Evolutionary conservation across 2,113 vertebrate genomes (phyloP), one percentile per base, ranked within the genome.

Genomic region (Hydropotes inermis): DNA sequence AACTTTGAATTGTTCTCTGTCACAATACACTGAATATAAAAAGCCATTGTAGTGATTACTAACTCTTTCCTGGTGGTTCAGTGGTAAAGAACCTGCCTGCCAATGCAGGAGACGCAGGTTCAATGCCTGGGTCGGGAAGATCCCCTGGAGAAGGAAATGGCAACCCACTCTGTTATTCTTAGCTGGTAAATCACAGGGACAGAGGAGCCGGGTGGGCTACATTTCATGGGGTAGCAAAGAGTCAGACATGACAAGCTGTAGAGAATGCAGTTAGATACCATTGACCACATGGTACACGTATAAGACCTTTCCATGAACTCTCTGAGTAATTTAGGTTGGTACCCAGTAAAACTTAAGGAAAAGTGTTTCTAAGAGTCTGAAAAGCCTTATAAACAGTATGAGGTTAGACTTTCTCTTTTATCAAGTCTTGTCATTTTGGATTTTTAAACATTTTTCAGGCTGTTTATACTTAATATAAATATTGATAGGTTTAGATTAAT

Each of bases 261-360:
- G 4, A 95, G 23, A 54, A 36, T 47, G 3, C 8, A 39, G 27
- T 47, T 30, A 64, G 5, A 12, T 54, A 52, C 0, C 0, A 36
- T 0, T n/a, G 61, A 55, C 3, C 27, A n/a, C 4, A 3, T 1
- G 6, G 0, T 28, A 8, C 45, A 13, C 7, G 6, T 19, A 0
- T 81, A 17, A 47, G 60, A 28, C 1, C 21, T 43, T 45, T 25
- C n/a, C 16, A 43, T 70, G 21, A 70, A 12, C 8, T 58, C 16
- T 82, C 52, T 45, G 7, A 87, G n/a, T 27, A 64, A n/a, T 30
- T 84, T 61, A 47, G 55, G 1, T 13, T 64, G 25, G 3, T 55
- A 25, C 7, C 25, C 47, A 43, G 7, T 0, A 25, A 84, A 36
- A 89, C 15, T 33, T 55, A 55, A 64, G 19, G 19, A 19, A n/a